Conservation (phyloP, 2,797 vertebrate species). For the Chelmon rostratus region DNA sequence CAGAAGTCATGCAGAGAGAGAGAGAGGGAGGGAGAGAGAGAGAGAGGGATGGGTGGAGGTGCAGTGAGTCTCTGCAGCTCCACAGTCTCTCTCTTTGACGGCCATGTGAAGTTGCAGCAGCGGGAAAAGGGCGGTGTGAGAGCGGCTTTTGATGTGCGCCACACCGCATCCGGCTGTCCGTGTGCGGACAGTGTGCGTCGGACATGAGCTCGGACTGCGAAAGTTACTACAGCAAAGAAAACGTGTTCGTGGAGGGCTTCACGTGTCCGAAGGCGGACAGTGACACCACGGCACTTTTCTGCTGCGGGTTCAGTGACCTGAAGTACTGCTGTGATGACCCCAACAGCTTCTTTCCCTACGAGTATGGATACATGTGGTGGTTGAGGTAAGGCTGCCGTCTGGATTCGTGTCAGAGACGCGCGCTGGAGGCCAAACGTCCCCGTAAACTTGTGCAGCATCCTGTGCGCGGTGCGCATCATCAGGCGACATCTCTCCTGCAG, state of each 20-base stretch:
- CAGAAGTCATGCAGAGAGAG: too few relatives aligned
- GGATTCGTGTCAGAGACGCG: neutral
- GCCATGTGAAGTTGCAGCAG: constrained; percentile 3
- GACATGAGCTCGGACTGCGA: constrained; percentile 90
- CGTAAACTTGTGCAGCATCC: neutral
- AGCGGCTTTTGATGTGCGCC: neutral
- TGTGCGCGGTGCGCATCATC: neutral
- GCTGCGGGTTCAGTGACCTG: constrained; percentile 93
- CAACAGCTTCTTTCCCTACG: constrained; percentile 93
- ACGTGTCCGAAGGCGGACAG: constrained; percentile 88
- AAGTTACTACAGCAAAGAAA: constrained; percentile 88
- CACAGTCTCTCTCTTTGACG: neutral
- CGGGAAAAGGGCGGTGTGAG: neutral
- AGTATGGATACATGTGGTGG: constrained; percentile 96
- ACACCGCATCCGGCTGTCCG: neutral
- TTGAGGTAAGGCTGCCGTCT: constrained; percentile 86
- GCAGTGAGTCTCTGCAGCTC: neutral
- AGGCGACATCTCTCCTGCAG: neutral
- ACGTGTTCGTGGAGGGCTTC: constrained; percentile 88
- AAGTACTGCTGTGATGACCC: constrained; percentile 95
- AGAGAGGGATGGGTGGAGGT: constrained; percentile 1
- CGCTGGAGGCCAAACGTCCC: neutral
- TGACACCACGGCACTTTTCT: constrained; percentile 87
- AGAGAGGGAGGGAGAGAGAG: constrained; percentile 15
- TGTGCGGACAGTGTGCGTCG: neutral